phyloP scores from a whole-genome alignment of 2,113 vertebrate species.

The Saguinus midas region DNA sequence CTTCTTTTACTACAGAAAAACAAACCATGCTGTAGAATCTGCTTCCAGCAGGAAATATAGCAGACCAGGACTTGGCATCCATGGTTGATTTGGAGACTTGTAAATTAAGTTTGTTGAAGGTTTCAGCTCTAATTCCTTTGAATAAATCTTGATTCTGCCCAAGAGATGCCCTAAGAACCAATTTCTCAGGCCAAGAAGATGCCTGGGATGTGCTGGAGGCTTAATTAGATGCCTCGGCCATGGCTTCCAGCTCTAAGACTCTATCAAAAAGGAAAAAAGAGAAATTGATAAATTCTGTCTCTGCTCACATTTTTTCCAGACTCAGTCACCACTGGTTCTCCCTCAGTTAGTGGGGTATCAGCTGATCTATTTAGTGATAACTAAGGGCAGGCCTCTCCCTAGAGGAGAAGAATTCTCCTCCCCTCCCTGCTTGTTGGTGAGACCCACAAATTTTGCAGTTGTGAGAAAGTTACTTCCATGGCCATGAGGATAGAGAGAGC shows the following conservation, averaged over 20 bases:
- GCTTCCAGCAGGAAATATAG: neutral
- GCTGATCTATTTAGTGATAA: neutral
- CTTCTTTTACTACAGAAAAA: neutral
- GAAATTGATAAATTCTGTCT: neutral
- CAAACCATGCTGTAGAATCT: neutral
- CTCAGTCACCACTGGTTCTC: neutral
- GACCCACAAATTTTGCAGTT: neutral
- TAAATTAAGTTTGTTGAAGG: neutral
- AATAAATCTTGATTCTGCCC: neutral
- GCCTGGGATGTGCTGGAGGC: neutral
- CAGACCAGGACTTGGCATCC: neutral
- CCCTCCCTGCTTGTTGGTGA: neutral
- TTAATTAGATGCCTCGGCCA: neutral
- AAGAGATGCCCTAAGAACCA: neutral
- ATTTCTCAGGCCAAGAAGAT: neutral
- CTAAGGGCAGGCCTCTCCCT: neutral
- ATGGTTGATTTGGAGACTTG: neutral
- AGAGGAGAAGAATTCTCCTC: too few species aligned
- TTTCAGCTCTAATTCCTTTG: neutral
- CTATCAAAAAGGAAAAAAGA: neutral
- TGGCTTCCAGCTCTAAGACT: neutral
- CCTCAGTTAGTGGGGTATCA: neutral
- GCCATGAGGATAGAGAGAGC: neutral
- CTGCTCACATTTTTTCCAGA: neutral
- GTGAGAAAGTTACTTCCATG: neutral